Evolutionary conservation across 1,140 invertebrate species (phyloP).

Genomic region (Zeugodacus cucurbitae): DNA sequence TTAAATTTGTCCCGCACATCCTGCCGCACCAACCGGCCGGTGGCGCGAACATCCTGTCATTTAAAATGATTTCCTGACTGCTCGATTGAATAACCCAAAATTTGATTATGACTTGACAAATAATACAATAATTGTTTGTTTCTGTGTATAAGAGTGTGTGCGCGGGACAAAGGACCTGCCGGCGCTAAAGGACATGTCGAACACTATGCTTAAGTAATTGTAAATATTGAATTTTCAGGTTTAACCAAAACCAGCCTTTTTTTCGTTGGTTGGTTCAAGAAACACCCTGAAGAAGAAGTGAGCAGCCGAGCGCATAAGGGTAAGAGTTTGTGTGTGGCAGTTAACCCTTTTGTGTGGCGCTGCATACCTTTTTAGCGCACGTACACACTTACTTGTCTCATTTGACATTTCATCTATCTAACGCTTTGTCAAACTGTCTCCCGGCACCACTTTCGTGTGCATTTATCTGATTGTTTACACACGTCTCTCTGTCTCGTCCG

Average conservation of each 20-base stretch:
- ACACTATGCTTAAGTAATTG: slow-evolving; percentile 46
- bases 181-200: slow-evolving; percentile 39
- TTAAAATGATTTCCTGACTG: slow-evolving; percentile 31
- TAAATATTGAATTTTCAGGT: slow-evolving; percentile 44
- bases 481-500: not conserved
- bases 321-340: not conserved
- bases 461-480: slow-evolving; percentile 38
- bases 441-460: not conserved
- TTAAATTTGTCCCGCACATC: slow-evolving; percentile 17
- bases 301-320: not conserved
- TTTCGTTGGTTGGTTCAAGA: not conserved
- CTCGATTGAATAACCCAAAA: slow-evolving; percentile 39
- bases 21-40: not conserved
- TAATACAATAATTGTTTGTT: slow-evolving; percentile 29
- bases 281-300: not conserved
- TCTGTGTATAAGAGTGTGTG: not conserved
- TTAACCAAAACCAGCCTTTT: not conserved
- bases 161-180: not conserved
- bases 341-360: slow-evolving; percentile 34
- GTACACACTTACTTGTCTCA: slow-evolving; percentile 21
- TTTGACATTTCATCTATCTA: slow-evolving; percentile 23
- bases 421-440: not conserved
- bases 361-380: slow-evolving; percentile 9
- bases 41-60: not conserved
- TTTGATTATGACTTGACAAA: slow-evolving; percentile 46